Evolutionary conservation across 1,140 invertebrate genomes (phyloP), one percentile per base, ranked within the genome.

Genomic region (Listronotus oregonensis): DNA sequence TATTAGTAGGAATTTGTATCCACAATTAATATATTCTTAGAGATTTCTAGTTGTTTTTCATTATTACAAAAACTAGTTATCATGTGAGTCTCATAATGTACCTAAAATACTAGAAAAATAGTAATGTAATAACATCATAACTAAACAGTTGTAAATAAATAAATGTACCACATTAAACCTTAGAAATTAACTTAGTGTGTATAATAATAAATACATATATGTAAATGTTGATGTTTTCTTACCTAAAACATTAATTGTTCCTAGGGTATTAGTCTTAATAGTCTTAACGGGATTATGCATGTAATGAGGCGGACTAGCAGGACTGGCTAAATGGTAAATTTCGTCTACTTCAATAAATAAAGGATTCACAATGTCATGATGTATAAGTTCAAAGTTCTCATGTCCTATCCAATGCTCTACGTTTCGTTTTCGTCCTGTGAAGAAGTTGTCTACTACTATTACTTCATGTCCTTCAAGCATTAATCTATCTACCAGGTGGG

Each of bases 241-340:
- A 91, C 96, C 97, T 68, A 99, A 83, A 85, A 99, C 94, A 83
- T 99, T 99, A 68, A 99, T 98, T n/a, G 98, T 99, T 39, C 97
- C 97, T 69, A 99, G 85, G 14, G 96, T 98, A 80, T 99, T 99
- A 1, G 97, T 99, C 80, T 99, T 99, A 60, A 99, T 96, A 15
- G 98, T 99, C 82, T 99, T 99, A 0, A 99, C 97, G 37, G 97
- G 97, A 85, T 99, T 99, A 73, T 95, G 91, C 97, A 99, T 99
- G 76, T 99, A 99, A 82, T 99, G 97, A 1, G 96, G 96, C 46
- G 98, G 98, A 73, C 95, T 97, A 4, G 98, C 98, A 31, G 97
- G 98, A 75, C 95, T 98, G 1, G 98, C 97, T 69, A 99, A 83
- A 81, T 99, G 97, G 81, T 99, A 99, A 76, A 99, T 98, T 83